These are phyloP conservation scores for Parauchenoglanis punctatus DNA, from an alignment of 2,797 vertebrate species.

Conservation along the genomic window DNA sequence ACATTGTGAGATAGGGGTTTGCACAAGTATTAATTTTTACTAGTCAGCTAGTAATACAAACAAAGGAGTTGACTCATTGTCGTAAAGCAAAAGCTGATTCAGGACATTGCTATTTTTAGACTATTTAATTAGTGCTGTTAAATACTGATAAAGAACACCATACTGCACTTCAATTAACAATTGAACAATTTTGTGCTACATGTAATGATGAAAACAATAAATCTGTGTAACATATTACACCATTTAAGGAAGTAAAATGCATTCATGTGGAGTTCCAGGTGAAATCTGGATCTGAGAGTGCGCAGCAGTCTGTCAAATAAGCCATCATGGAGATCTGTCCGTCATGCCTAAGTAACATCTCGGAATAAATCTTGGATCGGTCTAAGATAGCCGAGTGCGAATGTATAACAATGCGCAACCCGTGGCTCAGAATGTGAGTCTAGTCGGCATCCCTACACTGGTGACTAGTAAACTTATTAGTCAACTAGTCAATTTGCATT, in stretches of 20 bases:
- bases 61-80: neutral
- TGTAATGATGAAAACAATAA: neutral
- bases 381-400: neutral
- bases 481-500: neutral
- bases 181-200: neutral
- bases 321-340: no score
- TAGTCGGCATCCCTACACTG: neutral
- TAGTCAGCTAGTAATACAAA: neutral
- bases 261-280: neutral
- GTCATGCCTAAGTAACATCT: no score
- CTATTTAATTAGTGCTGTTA: neutral
- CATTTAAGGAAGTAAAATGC: neutral
- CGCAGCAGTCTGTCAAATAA: neutral
- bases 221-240: neutral
- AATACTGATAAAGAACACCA: neutral
- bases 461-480: neutral
- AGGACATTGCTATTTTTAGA: neutral
- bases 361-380: neutral
- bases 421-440: neutral
- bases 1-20: neutral
- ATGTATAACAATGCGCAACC: neutral
- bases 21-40: neutral
- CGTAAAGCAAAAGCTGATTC: neutral
- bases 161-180: neutral
- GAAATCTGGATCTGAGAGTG: neutral